Base-by-base conservation (phyloP, 53 echinoderm and acorn worm species). In the Stichopus horrens region DNA sequence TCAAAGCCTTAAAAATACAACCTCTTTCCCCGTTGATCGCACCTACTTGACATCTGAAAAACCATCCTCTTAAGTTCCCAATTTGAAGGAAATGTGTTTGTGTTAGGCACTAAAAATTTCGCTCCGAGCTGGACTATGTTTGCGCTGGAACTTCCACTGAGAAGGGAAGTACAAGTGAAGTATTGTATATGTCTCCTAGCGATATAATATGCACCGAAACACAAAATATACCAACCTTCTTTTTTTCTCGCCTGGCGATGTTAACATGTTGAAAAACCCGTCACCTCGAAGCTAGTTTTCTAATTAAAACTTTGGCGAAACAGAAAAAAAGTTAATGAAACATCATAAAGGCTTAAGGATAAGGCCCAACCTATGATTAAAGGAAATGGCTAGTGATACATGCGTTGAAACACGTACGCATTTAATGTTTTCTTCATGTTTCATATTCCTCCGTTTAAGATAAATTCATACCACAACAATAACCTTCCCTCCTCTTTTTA, bases 41-140 rank as follows among this genome's bases (percentile, higher is more conserved):
- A 16, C 68, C 68, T 5, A 68, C 68, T 68, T 68, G 68, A 68
- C 68, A 68, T 68, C 68, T 68, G 68, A 10, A 68, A 68, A 68
- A 68, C 68, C 18, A 18, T 20, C 68, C 16, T 18, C 19, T 68
- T 68, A 18, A 37, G 16, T 68, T 13, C 6, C 16, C 21, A 68
- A 68, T 68, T 68, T 68, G 18, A 68, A 16, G 18, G 68, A 68
- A 68, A 68, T 68, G 68, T 68, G 68, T 68, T 68, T 68, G 13
- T 68, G 16, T 68, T 68, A 18, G 19, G 68, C 68, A 68, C 68
- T 14, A 13, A 68, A 19, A 68, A 68, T 18, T 14, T 68, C 18
- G 68, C 68, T 16, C 18, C 68, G 68, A 68, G 68, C 6, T 18
- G 68, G 13, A 18, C 18, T 68, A 19, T 68, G 18, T 68, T 68